phyloP scores from a whole-genome alignment of 2,888 invertebrate species.

The Zeuzera pyrina region DNA sequence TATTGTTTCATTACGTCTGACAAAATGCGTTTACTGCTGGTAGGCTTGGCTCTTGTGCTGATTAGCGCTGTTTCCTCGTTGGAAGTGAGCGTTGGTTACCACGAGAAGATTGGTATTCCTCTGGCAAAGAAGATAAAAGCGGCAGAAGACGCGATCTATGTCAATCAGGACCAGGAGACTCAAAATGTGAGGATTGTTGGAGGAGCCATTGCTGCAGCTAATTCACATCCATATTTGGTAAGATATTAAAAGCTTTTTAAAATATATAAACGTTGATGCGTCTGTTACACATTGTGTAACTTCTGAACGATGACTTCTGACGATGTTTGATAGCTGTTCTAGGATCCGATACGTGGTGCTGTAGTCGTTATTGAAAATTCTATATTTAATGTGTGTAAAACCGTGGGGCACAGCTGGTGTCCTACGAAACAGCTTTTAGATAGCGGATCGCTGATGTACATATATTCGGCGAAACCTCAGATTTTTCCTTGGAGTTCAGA shows the following conservation, averaged over 20 bases:
- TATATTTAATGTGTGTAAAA: too few species aligned
- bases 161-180: background rate
- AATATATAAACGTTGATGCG: background rate
- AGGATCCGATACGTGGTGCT: too few species aligned
- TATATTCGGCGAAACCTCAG: too few species aligned
- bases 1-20: too few species aligned
- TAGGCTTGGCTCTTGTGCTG: slow-evolving; percentile 12
- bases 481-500: too few species aligned
- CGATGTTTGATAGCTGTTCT: too few species aligned
- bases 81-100: slow-evolving; percentile 27
- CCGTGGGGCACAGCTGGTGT: too few species aligned
- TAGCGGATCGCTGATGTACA: too few species aligned
- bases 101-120: slow-evolving; percentile 38
- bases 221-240: slow-evolving; percentile 14
- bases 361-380: too few species aligned
- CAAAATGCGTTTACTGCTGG: slow-evolving; percentile 24
- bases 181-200: slow-evolving; percentile 23
- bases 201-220: slow-evolving; percentile 8
- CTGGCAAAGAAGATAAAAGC: slow-evolving; percentile 34
- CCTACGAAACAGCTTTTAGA: background rate
- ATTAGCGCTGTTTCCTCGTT: slow-evolving; percentile 20
- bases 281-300: too few species aligned
- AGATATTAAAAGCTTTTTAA: background rate
- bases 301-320: too few species aligned
- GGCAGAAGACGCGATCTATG: slow-evolving; percentile 22